These are phyloP conservation scores for Sinocyclocheilus anophthalmus DNA, from an alignment of 2,113 vertebrate species.

Conservation along the genomic window DNA sequence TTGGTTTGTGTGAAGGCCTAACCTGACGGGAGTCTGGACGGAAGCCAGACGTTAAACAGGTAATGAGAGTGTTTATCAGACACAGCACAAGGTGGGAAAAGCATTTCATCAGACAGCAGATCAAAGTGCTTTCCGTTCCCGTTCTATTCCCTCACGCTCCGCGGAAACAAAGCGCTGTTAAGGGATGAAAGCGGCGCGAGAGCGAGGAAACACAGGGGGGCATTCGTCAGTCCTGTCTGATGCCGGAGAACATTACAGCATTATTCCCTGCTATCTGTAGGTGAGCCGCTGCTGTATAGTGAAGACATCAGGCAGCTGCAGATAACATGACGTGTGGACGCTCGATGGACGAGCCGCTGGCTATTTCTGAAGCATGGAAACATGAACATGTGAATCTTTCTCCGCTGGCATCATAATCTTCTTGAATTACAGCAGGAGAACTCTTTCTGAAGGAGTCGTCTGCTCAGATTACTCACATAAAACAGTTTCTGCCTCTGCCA, in stretches of 20 bases:
- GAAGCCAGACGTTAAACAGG: slow-evolving; percentile 34
- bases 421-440: slow-evolving; percentile 35
- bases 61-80: slow-evolving; percentile 57
- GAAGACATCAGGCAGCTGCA: slow-evolving; percentile 68
- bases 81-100: slow-evolving; percentile 40
- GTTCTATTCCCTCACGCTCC: slow-evolving; percentile 32
- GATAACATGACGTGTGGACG: slow-evolving; percentile 66
- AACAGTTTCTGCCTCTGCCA: background rate
- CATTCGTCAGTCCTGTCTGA: slow-evolving; percentile 72
- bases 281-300: slow-evolving; percentile 54
- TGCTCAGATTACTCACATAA: slow-evolving; percentile 9
- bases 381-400: background rate
- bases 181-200: background rate
- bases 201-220: slow-evolving; percentile 25
- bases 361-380: slow-evolving; percentile 14
- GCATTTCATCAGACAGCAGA: slow-evolving; percentile 48
- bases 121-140: slow-evolving; percentile 38
- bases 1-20: slow-evolving; percentile 10
- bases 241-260: slow-evolving; percentile 62
- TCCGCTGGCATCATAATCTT: background rate
- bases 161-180: slow-evolving; percentile 37
- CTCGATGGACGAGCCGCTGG: background rate
- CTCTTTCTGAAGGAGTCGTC: slow-evolving; percentile 78
- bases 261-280: slow-evolving; percentile 60
- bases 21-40: slow-evolving; percentile 14